Percentiles rank a stretch among this genome's conserved stretches.
Evolutionary conservation across 2,797 vertebrate species (phyloP).

Genomic region (Poeciliopsis turneri): DNA sequence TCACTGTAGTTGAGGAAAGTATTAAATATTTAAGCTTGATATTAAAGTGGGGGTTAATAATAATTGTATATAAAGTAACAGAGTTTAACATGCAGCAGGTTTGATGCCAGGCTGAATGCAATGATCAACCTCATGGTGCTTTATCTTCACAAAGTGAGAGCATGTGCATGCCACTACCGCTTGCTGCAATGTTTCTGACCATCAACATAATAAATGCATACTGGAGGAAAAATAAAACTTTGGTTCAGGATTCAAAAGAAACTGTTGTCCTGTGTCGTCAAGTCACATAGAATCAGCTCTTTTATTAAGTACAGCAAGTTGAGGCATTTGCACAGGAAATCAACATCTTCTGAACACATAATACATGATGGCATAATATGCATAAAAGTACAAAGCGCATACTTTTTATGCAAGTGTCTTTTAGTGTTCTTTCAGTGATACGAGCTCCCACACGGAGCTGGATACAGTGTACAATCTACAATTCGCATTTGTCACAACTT

Average conservation of each 20-base stretch:
- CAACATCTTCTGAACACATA: constrained; percentile 82
- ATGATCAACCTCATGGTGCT: constrained; percentile 1
- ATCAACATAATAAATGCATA: constrained; percentile 75
- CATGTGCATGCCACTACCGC: constrained; percentile 45
- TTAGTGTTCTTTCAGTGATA: constrained; percentile 84
- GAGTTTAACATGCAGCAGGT: constrained; percentile 33
- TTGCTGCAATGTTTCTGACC: constrained; percentile 51
- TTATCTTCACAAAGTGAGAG: constrained; percentile 1
- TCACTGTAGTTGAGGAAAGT: constrained; percentile 10
- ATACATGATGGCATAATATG: constrained; percentile 85
- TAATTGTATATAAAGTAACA: constrained; percentile 16
- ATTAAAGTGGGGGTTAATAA: constrained; percentile 14
- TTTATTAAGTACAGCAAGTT: constrained; percentile 91
- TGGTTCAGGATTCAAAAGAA: constrained; percentile 15
- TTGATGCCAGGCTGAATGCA: constrained; percentile 8
- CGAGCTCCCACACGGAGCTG: constrained; percentile 78
- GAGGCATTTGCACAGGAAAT: constrained; percentile 87
- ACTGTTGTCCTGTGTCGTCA: constrained; percentile 41
- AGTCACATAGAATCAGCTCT: constrained; percentile 86
- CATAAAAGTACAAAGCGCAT: constrained; percentile 89
- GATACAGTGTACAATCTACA: constrained; percentile 87
- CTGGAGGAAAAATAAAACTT: constrained; percentile 21
- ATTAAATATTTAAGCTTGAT: constrained; percentile 20
- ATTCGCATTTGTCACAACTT: constrained; percentile 75
- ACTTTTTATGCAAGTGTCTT: constrained; percentile 82